Evolutionary conservation across 64 coral and sea anemone genomes (phyloP).

Genomic region (Dendronephthya gigantea): DNA sequence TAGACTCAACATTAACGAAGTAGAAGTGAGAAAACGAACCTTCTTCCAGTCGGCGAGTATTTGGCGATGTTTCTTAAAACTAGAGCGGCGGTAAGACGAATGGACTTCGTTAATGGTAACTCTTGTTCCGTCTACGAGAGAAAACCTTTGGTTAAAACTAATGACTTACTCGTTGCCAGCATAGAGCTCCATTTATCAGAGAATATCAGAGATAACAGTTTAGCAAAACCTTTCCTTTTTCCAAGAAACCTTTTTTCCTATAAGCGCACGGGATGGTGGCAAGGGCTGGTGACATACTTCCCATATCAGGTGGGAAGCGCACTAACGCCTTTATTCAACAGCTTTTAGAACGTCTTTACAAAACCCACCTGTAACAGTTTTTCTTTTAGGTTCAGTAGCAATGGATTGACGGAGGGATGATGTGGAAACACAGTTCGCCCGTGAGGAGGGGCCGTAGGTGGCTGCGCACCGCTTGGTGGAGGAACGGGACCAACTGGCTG

Average conservation of each 20-base stretch:
- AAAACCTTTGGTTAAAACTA: background rate
- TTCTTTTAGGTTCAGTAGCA: background rate
- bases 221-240: background rate
- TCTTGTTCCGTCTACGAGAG: slow-evolving; percentile 62
- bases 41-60: slow-evolving; percentile 74
- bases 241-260: background rate
- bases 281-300: background rate
- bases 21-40: slow-evolving; percentile 28
- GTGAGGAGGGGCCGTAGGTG: background rate
- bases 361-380: background rate
- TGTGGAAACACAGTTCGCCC: background rate
- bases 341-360: too few relatives aligned
- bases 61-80: slow-evolving; percentile 88
- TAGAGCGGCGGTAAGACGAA: slow-evolving; percentile 74
- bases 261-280: background rate
- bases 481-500: background rate
- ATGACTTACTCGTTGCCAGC: background rate
- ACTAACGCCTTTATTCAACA: too few relatives aligned
- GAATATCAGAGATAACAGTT: background rate
- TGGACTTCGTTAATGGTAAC: slow-evolving; percentile 85
- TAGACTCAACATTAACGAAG: too few relatives aligned
- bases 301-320: too few relatives aligned
- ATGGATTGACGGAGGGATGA: background rate
- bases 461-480: background rate
- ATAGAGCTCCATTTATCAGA: too few relatives aligned